Conservation (phyloP, 2,113 vertebrate genomes). For the Pithys albifrons region DNA sequence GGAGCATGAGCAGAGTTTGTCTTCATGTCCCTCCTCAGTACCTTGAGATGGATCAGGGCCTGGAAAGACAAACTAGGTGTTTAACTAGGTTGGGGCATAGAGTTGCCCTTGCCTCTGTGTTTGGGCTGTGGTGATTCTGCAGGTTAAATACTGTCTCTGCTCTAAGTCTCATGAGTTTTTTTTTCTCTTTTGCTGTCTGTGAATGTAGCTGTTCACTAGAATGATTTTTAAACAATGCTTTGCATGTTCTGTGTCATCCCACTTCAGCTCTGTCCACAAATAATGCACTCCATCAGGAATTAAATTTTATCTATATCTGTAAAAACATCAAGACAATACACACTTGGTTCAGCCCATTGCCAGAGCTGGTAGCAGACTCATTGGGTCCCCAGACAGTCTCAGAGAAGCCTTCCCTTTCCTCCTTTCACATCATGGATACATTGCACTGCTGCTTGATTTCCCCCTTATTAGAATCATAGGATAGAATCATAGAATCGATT, state of each 20-base stretch:
- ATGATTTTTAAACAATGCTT: neutral
- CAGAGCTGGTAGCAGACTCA: neutral
- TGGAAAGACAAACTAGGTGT: neutral
- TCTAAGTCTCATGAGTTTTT: neutral
- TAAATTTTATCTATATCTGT: neutral
- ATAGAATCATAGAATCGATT: no score
- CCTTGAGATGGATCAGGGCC: neutral
- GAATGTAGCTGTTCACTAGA: neutral
- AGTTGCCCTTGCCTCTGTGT: fast-evolving
- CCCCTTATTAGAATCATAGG: no score
- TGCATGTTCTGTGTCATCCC: neutral
- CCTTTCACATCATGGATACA: fast-evolving
- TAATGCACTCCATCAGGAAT: neutral
- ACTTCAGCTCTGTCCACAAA: neutral
- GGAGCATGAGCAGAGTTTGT: neutral
- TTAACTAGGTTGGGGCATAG: neutral
- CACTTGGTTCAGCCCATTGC: neutral
- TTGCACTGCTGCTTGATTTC: neutral
- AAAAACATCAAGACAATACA: constrained; percentile 12
- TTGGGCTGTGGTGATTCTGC: neutral
- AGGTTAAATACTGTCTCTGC: neutral
- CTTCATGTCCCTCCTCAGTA: neutral
- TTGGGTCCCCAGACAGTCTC: neutral
- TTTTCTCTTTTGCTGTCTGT: neutral
- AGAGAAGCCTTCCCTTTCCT: neutral